phyloP scores from a whole-genome alignment of 2,113 vertebrate species.

The Etheostoma spectabile region DNA sequence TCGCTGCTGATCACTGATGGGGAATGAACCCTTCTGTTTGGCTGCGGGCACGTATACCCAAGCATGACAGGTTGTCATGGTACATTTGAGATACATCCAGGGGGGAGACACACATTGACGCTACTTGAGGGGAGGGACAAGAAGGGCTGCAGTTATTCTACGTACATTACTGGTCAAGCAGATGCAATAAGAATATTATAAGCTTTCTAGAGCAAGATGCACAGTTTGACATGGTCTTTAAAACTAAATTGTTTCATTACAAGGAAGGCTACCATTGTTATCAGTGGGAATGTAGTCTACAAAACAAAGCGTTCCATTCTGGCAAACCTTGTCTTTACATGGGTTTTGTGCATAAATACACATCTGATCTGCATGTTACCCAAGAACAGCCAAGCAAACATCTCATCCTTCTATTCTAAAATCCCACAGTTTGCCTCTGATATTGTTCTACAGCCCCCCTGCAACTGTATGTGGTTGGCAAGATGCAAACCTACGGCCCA shows the following conservation, averaged over 20 bases:
- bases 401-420: slow-evolving; percentile 10
- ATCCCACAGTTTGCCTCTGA: neutral
- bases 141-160: slow-evolving; percentile 16
- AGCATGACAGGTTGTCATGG: slow-evolving; percentile 81
- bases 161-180: slow-evolving; percentile 46
- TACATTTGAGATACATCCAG: slow-evolving; percentile 76
- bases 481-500: slow-evolving; percentile 23
- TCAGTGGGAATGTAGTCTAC: neutral
- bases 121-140: slow-evolving; percentile 38
- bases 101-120: slow-evolving; percentile 33
- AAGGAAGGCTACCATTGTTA: neutral
- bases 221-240: neutral
- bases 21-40: slow-evolving; percentile 82
- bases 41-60: slow-evolving; percentile 66
- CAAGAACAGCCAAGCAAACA: slow-evolving; percentile 11
- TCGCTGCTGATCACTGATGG: slow-evolving; percentile 70
- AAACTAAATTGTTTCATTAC: neutral
- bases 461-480: slow-evolving; percentile 8
- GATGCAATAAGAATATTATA: slow-evolving; percentile 6
- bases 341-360: slow-evolving; percentile 1
- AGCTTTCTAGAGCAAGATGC: neutral
- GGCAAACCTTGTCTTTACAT: neutral
- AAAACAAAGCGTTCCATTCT: neutral
- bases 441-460: neutral
- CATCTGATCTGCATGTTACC: neutral